Conservation (phyloP, 2,113 vertebrate species). For the Craseonycteris thonglongyai region DNA sequence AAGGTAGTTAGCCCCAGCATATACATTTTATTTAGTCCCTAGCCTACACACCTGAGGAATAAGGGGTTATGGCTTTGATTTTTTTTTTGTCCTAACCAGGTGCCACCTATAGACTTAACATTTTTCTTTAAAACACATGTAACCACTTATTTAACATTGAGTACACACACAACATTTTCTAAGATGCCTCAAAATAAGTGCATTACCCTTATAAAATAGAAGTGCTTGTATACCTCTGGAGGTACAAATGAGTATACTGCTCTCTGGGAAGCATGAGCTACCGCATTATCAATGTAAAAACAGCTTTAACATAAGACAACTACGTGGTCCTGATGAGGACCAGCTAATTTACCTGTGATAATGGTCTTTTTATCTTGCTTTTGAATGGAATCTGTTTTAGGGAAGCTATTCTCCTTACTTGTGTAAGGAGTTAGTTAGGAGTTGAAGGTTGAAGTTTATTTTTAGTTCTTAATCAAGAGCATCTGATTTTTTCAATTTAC, state of each 20-base stretch:
- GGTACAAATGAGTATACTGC: not conserved
- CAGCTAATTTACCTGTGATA: not conserved
- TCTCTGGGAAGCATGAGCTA: not conserved
- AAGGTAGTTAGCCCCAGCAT: not conserved
- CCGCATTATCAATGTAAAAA: not conserved
- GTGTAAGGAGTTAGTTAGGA: not conserved
- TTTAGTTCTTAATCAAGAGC: slow-evolving; percentile 4
- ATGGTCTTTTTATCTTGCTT: not conserved
- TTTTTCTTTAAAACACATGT: not conserved
- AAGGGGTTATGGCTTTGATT: not conserved
- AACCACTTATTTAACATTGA: not conserved
- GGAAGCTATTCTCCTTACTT: not conserved
- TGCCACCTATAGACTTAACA: not conserved
- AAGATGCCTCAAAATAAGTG: not conserved
- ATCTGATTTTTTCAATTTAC: not conserved
- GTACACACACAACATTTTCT: not conserved
- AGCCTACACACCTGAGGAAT: not conserved
- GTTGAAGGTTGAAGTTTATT: not conserved
- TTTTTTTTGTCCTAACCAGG: not conserved
- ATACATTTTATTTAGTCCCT: no score
- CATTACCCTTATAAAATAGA: not conserved
- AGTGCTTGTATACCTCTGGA: not conserved
- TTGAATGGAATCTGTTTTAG: not conserved
- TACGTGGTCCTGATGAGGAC: not conserved
- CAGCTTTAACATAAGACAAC: not conserved